Base-by-base conservation (phyloP, 1,140 invertebrate species). In the Hyphantria cunea region DNA sequence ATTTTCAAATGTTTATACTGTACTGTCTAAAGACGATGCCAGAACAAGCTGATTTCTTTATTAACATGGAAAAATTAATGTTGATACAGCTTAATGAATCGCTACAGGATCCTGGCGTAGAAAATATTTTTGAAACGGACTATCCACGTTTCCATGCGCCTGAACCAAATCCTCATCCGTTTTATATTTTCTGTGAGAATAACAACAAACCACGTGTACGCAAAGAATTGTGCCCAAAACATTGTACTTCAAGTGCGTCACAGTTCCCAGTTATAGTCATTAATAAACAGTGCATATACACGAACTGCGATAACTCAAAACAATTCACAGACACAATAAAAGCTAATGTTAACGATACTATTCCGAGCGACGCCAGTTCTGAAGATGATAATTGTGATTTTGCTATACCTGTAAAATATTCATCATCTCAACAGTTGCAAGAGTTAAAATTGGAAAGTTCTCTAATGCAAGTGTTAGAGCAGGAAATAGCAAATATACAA, bases 21-120 rank as follows among this genome's bases (percentile, higher is more conserved):
- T 90, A 81, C 68, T 82, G 80, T 54, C 61, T 90, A 12, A 74
- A 78, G n/a, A 55, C 65, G 13, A 42, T 90, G 17, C 87, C 87
- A 15, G 79, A 84, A 41, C 72, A 88, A 31, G 81, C 82, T 1
- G 87, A 88, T 0, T 88, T 87, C 59, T 88, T 90, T 64, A 70
- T 87, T 17, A 82, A 88, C 25, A 83, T 86, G 70, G 87, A 90
- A 66, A 90, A 80, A 51, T 56, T 90, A 34, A 82, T 88, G 83
- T 66, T 90, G 42, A 47, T 88, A 42, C 87, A 90, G 39, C 48
- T 90, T 10, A 74, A 77, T 49, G 74, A 83, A 64, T 68, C 66
- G 0, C 44, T 81, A 12, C 70, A 84, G 10, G 76, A 80, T 66
- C 83, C 82, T 9, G 67, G 47, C 7, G 70, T 53, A 12, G 76